These are phyloP conservation scores for Saturnia japonica DNA, from an alignment of 2,888 invertebrate genomes.

Conservation along the genomic window DNA sequence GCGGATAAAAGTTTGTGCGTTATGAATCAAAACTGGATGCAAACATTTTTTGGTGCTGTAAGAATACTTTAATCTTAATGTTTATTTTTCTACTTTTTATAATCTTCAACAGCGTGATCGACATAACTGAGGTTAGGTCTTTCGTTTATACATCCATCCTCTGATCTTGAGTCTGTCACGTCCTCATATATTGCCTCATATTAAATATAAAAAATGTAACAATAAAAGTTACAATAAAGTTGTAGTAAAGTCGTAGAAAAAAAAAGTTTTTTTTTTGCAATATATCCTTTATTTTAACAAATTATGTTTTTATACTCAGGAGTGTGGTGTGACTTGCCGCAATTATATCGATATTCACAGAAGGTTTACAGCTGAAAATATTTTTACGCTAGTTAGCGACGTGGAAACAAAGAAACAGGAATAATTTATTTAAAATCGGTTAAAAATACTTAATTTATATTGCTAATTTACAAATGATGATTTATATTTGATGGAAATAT, in stretches of 20 bases:
- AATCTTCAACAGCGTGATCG: background rate
- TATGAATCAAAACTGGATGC: constrained; percentile 76
- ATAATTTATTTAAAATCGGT: constrained; percentile 29
- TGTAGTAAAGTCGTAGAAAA: too few relatives aligned
- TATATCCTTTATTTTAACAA: constrained; percentile 5
- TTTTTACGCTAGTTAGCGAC: constrained; percentile 70
- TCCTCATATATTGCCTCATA: background rate
- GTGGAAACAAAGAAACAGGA: constrained; percentile 63
- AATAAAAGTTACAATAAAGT: too few relatives aligned
- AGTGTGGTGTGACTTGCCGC: constrained; percentile 76
- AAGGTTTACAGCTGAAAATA: constrained; percentile 70
- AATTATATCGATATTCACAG: constrained; percentile 67
- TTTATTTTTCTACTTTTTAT: background rate
- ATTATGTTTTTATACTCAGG: constrained; percentile 45
- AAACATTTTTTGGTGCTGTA: constrained; percentile 74
- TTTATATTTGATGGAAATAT: background rate
- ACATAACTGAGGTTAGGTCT: background rate
- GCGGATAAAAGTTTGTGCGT: constrained; percentile 71
- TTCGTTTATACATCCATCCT: background rate
- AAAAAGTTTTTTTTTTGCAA: constrained; percentile 16
- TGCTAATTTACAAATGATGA: background rate
- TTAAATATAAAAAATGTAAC: too few relatives aligned
- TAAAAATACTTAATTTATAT: background rate
- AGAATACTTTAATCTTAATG: constrained; percentile 28
- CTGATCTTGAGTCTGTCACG: background rate